Base-by-base conservation (phyloP, 2,113 vertebrate genomes). In the Rhinopomastus cyanomelas region DNA sequence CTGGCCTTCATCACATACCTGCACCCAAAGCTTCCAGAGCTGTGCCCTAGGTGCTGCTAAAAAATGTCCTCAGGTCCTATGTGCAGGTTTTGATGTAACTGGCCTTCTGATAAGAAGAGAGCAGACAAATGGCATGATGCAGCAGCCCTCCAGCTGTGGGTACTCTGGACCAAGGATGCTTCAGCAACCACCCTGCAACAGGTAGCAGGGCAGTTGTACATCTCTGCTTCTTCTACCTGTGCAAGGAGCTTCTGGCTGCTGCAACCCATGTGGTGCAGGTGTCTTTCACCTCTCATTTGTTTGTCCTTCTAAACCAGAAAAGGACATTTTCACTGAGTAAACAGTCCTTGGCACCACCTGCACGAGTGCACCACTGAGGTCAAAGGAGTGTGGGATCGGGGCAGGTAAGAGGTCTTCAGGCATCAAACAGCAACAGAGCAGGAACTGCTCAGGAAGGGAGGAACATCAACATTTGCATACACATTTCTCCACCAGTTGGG, bases 401-500 rank as follows among this genome's bases (percentile, higher is more conserved):
- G 62, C 79, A 80, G 62, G 44, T 23, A 53, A 61, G 76, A 68
- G 52, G 15, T 61, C 61, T 87, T 69, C 42, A 16, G 71, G 48
- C 66, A 51, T 12, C 12, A 2, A 69, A 12, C 36, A 15, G 68
- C 9, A 3, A n/a, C 1, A 87, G 89, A 72, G 65, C 1, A 1
- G 52, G 68, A 80, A n/a, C 56, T 26, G 56, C 69, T 84, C 2
- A 11, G 73, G n/a, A 39, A 65, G 26, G 71, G 55, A 66, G n/a
- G 44, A 71, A 27, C 53, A 65, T 64, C 77, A 92, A 76, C 72
- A 86, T 82, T 85, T 12, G 21, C 9, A 8, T 68, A 46, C 49
- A 30, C 62, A 16, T 83, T 92, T 91, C 84, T 76, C 77, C 72
- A 84, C 88, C 94, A 59, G 64, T 16, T 84, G 93, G 95, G 95